Percentiles rank a stretch among this genome's conserved stretches.
Conservation (phyloP, 1,140 invertebrate species). For the Tribolium madens region DNA sequence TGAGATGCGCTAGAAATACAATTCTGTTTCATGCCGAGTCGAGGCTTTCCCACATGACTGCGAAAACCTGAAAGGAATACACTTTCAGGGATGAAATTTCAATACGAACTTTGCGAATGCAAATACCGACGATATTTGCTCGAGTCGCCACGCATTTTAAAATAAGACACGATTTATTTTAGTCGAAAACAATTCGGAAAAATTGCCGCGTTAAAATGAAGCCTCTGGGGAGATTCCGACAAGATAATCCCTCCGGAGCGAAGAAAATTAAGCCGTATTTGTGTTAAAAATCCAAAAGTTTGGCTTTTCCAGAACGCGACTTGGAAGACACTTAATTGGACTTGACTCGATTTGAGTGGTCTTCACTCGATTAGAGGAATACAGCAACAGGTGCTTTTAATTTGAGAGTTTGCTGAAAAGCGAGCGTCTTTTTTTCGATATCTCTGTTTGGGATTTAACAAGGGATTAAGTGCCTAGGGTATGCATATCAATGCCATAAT, state of each 20-base stretch:
- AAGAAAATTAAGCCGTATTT: slow-evolving; percentile 1
- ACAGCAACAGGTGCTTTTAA: slow-evolving; percentile 35
- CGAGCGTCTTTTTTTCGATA: not conserved
- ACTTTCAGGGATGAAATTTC: not conserved
- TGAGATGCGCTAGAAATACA: not conserved
- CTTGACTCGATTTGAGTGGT: slow-evolving; percentile 28
- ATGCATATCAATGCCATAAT: slow-evolving; percentile 1
- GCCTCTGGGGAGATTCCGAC: not conserved
- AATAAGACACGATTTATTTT: not conserved
- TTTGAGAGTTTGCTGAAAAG: slow-evolving; percentile 18
- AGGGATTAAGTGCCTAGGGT: not conserved
- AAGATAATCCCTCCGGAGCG: not conserved
- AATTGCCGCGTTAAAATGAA: not conserved
- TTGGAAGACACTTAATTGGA: slow-evolving; percentile 37
- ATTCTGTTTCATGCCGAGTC: not conserved
- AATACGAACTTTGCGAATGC: not conserved
- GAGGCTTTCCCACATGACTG: not conserved
- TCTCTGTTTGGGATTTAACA: not conserved
- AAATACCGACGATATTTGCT: not conserved
- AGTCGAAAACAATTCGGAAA: not conserved
- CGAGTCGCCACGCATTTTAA: not conserved
- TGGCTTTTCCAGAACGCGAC: not conserved
- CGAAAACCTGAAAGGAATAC: not conserved
- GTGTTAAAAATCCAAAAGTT: slow-evolving; percentile 20
- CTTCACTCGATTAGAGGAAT: slow-evolving; percentile 7